Conservation (phyloP, 2,888 invertebrate species). For the Netelia inedita region DNA sequence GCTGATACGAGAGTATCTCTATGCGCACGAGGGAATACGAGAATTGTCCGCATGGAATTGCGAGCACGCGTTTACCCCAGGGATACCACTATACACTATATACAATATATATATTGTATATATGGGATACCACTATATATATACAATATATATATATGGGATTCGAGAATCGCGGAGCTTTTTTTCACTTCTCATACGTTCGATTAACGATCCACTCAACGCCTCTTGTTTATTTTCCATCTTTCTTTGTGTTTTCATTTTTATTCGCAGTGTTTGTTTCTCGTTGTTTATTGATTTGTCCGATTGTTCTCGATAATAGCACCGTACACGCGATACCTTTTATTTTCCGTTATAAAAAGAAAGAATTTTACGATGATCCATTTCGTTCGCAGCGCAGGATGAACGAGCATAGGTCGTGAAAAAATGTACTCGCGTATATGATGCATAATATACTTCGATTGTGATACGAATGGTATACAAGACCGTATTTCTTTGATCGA, state of each 20-base stretch:
- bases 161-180: background rate
- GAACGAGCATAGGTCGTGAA: no score
- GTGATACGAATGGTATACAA: no score
- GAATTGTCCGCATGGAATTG: constrained; percentile 42
- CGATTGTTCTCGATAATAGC: background rate
- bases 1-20: constrained; percentile 7
- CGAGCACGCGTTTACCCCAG: constrained; percentile 40
- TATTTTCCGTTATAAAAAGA: no score
- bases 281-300: background rate
- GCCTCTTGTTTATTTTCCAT: background rate
- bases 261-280: background rate
- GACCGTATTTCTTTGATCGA: no score
- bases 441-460: no score
- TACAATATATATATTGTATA: no score
- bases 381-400: no score
- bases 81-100: background rate
- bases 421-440: no score
- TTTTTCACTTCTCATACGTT: background rate
- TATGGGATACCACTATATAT: background rate
- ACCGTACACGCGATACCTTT: no score
- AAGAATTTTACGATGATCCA: no score
- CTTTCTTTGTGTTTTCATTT: background rate
- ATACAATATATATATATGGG: background rate
- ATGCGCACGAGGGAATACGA: constrained; percentile 20
- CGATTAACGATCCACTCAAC: background rate